Evolutionary conservation across 2,113 vertebrate genomes (phyloP).

Genomic region (Hypomesus transpacificus): DNA sequence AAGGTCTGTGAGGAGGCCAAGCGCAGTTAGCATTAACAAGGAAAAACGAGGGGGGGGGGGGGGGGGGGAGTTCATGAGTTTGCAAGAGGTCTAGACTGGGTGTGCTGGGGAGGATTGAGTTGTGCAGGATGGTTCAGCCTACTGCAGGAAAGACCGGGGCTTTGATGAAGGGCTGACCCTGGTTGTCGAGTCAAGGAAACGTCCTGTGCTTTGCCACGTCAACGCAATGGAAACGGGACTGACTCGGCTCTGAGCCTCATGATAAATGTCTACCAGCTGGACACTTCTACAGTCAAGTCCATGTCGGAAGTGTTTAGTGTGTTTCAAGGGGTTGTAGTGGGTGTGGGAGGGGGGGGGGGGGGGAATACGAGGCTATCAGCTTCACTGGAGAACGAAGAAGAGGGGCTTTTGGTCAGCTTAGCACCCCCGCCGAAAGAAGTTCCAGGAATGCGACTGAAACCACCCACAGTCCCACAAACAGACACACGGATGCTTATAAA

Average conservation of each 20-base stretch:
- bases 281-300: slow-evolving; percentile 3
- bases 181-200: slow-evolving; percentile 9
- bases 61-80: background rate
- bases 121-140: background rate
- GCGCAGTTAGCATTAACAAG: slow-evolving; percentile 3
- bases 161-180: slow-evolving; percentile 1
- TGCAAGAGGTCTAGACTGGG: slow-evolving; percentile 4
- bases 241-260: background rate
- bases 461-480: background rate
- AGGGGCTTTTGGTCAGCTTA: background rate
- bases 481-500: background rate
- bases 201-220: background rate
- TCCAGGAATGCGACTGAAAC: background rate
- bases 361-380: background rate
- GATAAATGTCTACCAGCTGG: slow-evolving; percentile 4
- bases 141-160: background rate
- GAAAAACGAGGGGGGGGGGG: background rate
- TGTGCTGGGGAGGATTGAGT: background rate
- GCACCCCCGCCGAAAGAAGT: background rate
- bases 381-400: background rate
- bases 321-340: background rate
- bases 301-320: slow-evolving; percentile 5
- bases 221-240: background rate
- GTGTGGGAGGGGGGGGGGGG: too few relatives aligned
- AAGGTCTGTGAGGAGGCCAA: background rate